phyloP scores from a whole-genome alignment of 30 jellyfish, hydroid and myxozoan genomes.

The Cassiopea andromeda region DNA sequence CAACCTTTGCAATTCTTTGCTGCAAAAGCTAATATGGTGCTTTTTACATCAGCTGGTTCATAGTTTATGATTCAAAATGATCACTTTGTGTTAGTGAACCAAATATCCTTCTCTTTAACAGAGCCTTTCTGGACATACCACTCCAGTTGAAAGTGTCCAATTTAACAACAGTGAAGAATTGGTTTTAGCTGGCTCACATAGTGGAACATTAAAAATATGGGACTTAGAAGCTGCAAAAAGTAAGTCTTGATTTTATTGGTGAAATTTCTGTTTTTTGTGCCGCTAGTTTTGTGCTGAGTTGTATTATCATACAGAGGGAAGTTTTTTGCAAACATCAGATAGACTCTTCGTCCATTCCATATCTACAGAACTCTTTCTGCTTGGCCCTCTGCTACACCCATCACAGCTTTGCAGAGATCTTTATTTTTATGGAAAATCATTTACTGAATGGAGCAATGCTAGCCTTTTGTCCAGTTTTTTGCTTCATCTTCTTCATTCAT shows the following conservation, averaged over 20 bases:
- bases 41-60: too few relatives aligned
- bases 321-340: neutral
- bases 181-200: slow-evolving; percentile 97
- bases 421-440: too few relatives aligned
- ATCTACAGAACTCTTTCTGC: too few relatives aligned
- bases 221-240: slow-evolving; percentile 98
- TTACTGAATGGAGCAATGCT: too few relatives aligned
- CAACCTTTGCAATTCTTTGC: too few relatives aligned
- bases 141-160: slow-evolving; percentile 95
- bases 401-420: too few relatives aligned
- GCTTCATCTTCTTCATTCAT: too few relatives aligned
- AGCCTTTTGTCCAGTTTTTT: too few relatives aligned
- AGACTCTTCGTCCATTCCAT: too few relatives aligned
- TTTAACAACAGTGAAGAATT: slow-evolving; percentile 91
- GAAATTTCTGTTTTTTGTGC: neutral
- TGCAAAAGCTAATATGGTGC: too few relatives aligned
- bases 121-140: slow-evolving; percentile 99
- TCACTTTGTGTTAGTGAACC: neutral
- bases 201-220: slow-evolving; percentile 97
- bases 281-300: neutral
- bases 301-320: neutral
- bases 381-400: too few relatives aligned
- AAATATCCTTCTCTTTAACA: neutral
- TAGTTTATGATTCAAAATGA: neutral
- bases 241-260: slow-evolving; percentile 6